phyloP scores from a whole-genome alignment of 1,140 invertebrate species.

The Brachionus koreanus region DNA sequence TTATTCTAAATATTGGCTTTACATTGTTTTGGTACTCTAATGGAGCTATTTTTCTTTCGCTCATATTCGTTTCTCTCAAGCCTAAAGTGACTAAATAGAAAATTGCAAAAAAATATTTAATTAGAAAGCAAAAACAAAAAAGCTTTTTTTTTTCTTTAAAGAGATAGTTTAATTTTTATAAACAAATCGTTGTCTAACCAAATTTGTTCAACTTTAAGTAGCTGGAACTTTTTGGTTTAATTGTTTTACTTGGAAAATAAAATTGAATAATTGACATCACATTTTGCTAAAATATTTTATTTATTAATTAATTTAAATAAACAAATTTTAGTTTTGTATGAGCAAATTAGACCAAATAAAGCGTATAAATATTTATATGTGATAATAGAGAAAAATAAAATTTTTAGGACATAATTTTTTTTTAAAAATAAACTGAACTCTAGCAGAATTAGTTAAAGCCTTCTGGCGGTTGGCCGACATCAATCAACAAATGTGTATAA shows the following conservation, averaged over 20 bases:
- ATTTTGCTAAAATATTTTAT: not conserved
- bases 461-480: slow-evolving; percentile 58
- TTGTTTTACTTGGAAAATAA: not conserved
- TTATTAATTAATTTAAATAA: not conserved
- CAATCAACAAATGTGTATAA: slow-evolving; percentile 60
- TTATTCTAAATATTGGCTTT: not conserved
- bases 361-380: not conserved
- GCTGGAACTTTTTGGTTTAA: not conserved
- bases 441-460: slow-evolving; percentile 47
- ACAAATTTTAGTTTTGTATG: not conserved
- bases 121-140: not conserved
- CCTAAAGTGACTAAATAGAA: not conserved
- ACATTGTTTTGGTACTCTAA: not conserved
- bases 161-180: not conserved
- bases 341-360: not conserved
- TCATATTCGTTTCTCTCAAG: not conserved
- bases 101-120: not conserved
- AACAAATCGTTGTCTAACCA: not conserved
- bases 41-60: not conserved
- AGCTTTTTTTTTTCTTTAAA: not conserved
- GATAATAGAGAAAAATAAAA: not conserved
- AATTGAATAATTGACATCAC: not conserved
- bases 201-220: not conserved
- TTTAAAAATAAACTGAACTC: not conserved
- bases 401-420: not conserved